Percentiles rank a stretch among this genome's conserved stretches.
Conservation (phyloP, 1,140 invertebrate species). For the Meloidogyne floridensis region DNA sequence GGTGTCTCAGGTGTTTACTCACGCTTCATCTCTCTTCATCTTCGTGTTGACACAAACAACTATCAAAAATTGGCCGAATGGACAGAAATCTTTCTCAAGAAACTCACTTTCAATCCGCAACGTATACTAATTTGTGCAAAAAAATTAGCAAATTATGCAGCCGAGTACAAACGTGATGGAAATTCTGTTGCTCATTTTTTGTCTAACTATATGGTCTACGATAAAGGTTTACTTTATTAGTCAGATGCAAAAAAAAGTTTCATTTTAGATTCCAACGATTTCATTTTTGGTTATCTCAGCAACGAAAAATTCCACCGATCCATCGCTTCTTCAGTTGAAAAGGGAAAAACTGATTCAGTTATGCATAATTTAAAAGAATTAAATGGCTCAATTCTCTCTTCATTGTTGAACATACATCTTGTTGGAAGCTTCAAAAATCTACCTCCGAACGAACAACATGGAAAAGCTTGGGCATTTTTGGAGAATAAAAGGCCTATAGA, state of each 20-base stretch:
- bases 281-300: constrained; percentile 35
- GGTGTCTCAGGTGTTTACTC: constrained; percentile 31
- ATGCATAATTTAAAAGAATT: constrained; percentile 26
- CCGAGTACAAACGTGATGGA: constrained; percentile 44
- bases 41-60: constrained; percentile 26
- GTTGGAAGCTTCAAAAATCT: constrained; percentile 35
- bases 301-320: constrained; percentile 47
- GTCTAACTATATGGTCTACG: constrained; percentile 14
- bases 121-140: constrained; percentile 36
- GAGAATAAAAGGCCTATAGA: neutral
- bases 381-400: constrained; percentile 11
- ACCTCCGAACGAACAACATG: neutral
- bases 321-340: constrained; percentile 33
- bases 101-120: constrained; percentile 22
- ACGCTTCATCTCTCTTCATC: constrained; percentile 29
- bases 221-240: constrained; percentile 6
- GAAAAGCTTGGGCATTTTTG: neutral
- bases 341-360: neutral
- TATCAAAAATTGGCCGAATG: constrained; percentile 48
- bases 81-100: constrained; percentile 34
- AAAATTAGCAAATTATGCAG: constrained; percentile 39
- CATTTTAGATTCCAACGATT: constrained; percentile 32
- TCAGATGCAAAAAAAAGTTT: neutral
- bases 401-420: constrained; percentile 40
- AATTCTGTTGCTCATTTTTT: constrained; percentile 23